Base-by-base conservation (phyloP, 1,140 invertebrate genomes). In the Gyrodactylus salaris region DNA sequence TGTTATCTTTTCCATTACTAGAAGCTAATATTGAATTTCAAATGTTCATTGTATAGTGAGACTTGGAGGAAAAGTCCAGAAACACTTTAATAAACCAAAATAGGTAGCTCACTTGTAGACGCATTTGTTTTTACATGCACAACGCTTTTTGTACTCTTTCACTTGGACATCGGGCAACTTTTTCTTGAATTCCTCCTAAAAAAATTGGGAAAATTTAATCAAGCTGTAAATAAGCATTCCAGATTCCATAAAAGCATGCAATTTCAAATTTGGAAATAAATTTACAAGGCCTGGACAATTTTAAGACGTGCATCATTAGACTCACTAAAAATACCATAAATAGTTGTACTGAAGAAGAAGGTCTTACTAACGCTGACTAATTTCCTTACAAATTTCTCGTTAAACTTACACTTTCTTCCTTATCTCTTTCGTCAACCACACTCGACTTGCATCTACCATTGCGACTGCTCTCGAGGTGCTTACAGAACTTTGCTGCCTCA, bases 401-500 rank as follows among this genome's bases (percentile, higher is more conserved):
- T 54, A 16, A 7, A 54, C 34, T 54, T 54, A 54, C 34, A 54
- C 7, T 16, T 7, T 54, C 34, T 54, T 54, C 34, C 34, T 19
- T 68, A 21, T 69, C 68, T 7, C 23, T 23, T 69, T 72, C 71
- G 27, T 72, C 71, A 19, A 72, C 20, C 7, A 25, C 24, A 23
- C 25, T 23, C 27, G 26, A n/a, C 26, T 73, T 68, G 25, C 25
- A 1, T 69, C 68, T 73, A 24, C 72, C 72, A 69, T 73, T 68
- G 20, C 72, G 23, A 1, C 68, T 26, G 21, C n/a, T 70, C 20
- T 2, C 26, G n/a, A 69, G 23, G 19, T 23, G 20, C 68, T 23
- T n/a, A 73, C 22, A n/a, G 26, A 73, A 73, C 20, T 26, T 1
- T 1, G 20, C 16, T 25, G 78, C 79, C 76, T 79, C 77, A 68